A percentile compares a stretch with the other conserved stretches of the same genome.
Conservation (phyloP, 2,888 invertebrate genomes). For the Orthonevra nobilis region DNA sequence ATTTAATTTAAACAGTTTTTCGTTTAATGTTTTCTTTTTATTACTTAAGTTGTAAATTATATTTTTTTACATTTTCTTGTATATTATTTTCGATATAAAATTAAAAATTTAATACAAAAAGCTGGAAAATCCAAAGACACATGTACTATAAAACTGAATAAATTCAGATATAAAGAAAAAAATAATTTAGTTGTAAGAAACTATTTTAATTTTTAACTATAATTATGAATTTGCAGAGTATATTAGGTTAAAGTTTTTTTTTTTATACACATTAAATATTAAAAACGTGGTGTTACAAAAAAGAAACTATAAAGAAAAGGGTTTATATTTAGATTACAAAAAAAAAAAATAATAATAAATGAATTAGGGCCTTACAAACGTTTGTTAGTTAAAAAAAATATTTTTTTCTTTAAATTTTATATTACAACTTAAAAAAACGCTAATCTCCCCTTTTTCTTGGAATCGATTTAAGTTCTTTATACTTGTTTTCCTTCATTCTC, state of each 20-base stretch:
- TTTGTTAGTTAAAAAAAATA: conserved; percentile 71
- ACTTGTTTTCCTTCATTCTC: conserved; percentile 12
- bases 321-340: conserved; percentile 54
- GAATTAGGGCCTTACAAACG: conserved; percentile 72
- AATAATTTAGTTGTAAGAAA: conserved; percentile 51
- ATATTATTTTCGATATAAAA: conserved; percentile 39
- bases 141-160: conserved; percentile 69
- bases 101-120: conserved; percentile 63
- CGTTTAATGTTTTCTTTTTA: conserved; percentile 10
- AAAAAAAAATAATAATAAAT: no score
- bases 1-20: conserved; percentile 53
- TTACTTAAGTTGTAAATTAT: conserved; percentile 29
- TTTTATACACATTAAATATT: conserved; percentile 36
- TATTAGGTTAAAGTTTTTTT: conserved; percentile 67
- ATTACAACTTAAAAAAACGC: conserved; percentile 28
- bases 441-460: conserved; percentile 53
- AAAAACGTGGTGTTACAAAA: conserved; percentile 54
- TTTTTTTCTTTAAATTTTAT: conserved; percentile 48
- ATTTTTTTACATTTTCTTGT: conserved; percentile 29
- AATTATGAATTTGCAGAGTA: conserved; percentile 55
- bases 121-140: conserved; percentile 73
- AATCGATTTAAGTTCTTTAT: conserved; percentile 7
- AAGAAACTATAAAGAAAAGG: conserved; percentile 33
- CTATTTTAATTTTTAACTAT: conserved; percentile 47
- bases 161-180: conserved; percentile 51